Conservation (phyloP, 2,113 vertebrate species). For the Lucifuga dentata region DNA sequence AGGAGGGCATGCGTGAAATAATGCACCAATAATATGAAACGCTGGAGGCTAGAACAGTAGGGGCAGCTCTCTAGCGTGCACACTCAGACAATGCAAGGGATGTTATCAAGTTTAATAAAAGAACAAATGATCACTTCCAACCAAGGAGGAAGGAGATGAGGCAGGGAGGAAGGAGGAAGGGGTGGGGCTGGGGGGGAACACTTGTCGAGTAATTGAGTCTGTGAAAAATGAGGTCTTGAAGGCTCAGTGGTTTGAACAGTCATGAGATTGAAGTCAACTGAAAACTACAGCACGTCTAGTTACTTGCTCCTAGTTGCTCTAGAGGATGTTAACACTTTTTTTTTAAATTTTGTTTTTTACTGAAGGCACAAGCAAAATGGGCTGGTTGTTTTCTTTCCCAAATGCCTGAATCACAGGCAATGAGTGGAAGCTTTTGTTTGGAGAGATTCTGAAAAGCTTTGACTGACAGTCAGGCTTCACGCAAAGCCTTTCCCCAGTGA, state of each 20-base stretch:
- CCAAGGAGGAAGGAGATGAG: slow-evolving; percentile 57
- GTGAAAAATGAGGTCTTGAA: slow-evolving; percentile 87
- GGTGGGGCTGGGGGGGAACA: slow-evolving; percentile 62
- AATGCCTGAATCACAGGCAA: slow-evolving; percentile 40
- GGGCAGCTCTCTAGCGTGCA: slow-evolving; percentile 88
- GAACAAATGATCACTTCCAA: slow-evolving; percentile 91
- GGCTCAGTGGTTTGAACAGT: slow-evolving; percentile 63
- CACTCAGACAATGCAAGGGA: slow-evolving; percentile 90
- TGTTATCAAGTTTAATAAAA: slow-evolving; percentile 94
- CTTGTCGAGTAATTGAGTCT: slow-evolving; percentile 86
- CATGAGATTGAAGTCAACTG: slow-evolving; percentile 54
- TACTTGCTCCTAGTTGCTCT: slow-evolving; percentile 44
- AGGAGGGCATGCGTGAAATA: slow-evolving; percentile 96
- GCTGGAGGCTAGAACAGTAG: slow-evolving; percentile 95
- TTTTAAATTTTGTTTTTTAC: slow-evolving; percentile 39
- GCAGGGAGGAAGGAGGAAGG: slow-evolving; percentile 53
- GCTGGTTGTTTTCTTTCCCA: slow-evolving; percentile 39
- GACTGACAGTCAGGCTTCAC: slow-evolving; percentile 65
- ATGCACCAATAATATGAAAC: slow-evolving; percentile 93
- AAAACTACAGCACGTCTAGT: slow-evolving; percentile 41
- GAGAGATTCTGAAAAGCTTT: slow-evolving; percentile 48
- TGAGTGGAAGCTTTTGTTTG: slow-evolving; percentile 60
- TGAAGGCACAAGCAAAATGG: slow-evolving; percentile 30
- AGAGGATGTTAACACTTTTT: slow-evolving; percentile 63
- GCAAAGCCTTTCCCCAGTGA: slow-evolving; percentile 48